phyloP scores from a whole-genome alignment of 2,888 invertebrate species.

The Lepetodrilus schrolli region DNA sequence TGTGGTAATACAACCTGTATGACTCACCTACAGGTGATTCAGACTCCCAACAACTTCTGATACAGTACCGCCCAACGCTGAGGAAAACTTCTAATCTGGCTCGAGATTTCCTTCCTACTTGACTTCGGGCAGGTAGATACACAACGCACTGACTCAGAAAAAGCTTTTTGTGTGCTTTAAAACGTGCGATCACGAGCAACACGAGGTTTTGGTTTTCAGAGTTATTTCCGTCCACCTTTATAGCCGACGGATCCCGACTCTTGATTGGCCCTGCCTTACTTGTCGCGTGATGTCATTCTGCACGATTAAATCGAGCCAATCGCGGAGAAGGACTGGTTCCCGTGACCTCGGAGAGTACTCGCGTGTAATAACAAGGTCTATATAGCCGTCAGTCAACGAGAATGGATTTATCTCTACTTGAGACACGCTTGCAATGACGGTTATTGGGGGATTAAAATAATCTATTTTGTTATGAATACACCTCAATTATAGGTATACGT shows the following conservation, averaged over 20 bases:
- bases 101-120: no score
- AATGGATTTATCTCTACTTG: no score
- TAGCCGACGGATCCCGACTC: not conserved
- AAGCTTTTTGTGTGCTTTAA: no score
- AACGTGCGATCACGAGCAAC: no score
- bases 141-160: not conserved
- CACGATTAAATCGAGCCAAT: not conserved
- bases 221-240: not conserved
- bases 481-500: no score
- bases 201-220: not conserved
- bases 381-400: no score
- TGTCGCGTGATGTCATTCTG: not conserved
- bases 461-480: no score
- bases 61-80: not conserved
- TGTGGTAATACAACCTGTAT: no score
- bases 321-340: not conserved
- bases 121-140: not conserved
- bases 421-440: no score
- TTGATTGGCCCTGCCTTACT: not conserved
- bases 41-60: not conserved
- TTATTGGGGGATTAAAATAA: no score
- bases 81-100: not conserved
- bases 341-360: no score
- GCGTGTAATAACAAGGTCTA: no score
- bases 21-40: not conserved